Conservation (phyloP, 2,888 invertebrate species). For the Gryllus longicercus region DNA sequence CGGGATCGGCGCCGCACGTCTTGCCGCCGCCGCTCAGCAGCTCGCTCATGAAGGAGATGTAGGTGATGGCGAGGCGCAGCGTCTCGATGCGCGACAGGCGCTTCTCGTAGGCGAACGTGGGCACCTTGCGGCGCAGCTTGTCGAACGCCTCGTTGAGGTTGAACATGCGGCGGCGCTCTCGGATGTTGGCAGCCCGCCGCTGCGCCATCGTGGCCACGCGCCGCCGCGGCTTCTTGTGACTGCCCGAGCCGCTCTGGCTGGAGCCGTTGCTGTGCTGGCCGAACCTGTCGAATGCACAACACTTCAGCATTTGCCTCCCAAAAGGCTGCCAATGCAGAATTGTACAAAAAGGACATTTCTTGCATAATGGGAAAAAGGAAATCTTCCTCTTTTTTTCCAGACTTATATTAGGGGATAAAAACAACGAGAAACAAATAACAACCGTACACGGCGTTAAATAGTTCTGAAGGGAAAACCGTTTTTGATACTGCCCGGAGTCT, state of each 20-base stretch:
- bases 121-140: conserved; percentile 84
- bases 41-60: conserved; percentile 95
- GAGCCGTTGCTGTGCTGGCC: conserved; percentile 39
- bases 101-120: conserved; percentile 96
- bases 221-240: conserved; percentile 75
- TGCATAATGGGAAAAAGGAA: too few relatives aligned
- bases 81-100: conserved; percentile 93
- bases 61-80: conserved; percentile 87
- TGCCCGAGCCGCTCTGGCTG: conserved; percentile 46
- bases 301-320: too few relatives aligned
- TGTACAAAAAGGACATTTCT: too few relatives aligned
- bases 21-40: conserved; percentile 53
- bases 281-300: conserved; percentile 28
- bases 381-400: too few relatives aligned
- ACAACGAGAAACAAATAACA: too few relatives aligned
- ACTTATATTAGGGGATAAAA: too few relatives aligned
- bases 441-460: too few relatives aligned
- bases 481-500: too few relatives aligned
- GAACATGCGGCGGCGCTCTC: conserved; percentile 91
- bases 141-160: conserved; percentile 95
- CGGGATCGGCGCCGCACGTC: conserved; percentile 25
- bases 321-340: too few relatives aligned
- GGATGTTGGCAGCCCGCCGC: conserved; percentile 85
- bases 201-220: conserved; percentile 88
- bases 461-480: too few relatives aligned